These are phyloP conservation scores for Choristoneura fumiferana DNA, from an alignment of 1,140 invertebrate genomes.

Conservation along the genomic window DNA sequence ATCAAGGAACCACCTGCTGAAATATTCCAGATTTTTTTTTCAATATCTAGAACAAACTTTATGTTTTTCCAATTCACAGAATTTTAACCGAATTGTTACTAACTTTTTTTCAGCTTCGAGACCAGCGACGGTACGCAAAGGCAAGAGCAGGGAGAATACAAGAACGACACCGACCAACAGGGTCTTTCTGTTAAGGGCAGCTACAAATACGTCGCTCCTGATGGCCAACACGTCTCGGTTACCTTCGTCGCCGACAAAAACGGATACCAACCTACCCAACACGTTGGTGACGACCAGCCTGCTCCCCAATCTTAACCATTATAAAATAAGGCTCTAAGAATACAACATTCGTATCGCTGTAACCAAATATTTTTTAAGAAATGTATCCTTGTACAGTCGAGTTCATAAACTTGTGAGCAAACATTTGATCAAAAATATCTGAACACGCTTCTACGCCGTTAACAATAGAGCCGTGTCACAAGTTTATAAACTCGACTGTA, in stretches of 20 bases:
- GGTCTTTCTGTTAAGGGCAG: conserved; percentile 80
- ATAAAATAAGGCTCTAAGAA: neutral
- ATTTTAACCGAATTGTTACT: conserved; percentile 19
- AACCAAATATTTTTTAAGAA: conserved; percentile 28
- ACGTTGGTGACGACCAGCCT: conserved; percentile 34
- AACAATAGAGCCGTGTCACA: too few relatives aligned
- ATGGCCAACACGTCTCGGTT: conserved; percentile 81
- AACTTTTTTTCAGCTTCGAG: conserved; percentile 77
- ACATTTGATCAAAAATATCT: too few relatives aligned
- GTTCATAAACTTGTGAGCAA: too few relatives aligned
- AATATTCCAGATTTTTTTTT: too few relatives aligned
- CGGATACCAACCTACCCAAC: conserved; percentile 82
- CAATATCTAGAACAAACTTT: too few relatives aligned
- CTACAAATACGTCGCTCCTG: conserved; percentile 83
- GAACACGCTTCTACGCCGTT: neutral
- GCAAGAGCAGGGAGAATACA: conserved; percentile 81
- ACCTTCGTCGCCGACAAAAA: conserved; percentile 86
- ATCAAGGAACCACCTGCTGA: too few relatives aligned
- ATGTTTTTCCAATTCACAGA: too few relatives aligned
- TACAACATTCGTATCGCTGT: conserved; percentile 8
- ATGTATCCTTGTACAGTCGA: neutral
- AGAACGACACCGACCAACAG: conserved; percentile 80
- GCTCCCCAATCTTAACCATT: conserved; percentile 34
- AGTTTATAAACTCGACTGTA: too few relatives aligned
- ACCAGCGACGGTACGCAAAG: conserved; percentile 83